Evolutionary conservation across 2,888 invertebrate genomes (phyloP).

Genomic region (Limnephilus marmoratus): DNA sequence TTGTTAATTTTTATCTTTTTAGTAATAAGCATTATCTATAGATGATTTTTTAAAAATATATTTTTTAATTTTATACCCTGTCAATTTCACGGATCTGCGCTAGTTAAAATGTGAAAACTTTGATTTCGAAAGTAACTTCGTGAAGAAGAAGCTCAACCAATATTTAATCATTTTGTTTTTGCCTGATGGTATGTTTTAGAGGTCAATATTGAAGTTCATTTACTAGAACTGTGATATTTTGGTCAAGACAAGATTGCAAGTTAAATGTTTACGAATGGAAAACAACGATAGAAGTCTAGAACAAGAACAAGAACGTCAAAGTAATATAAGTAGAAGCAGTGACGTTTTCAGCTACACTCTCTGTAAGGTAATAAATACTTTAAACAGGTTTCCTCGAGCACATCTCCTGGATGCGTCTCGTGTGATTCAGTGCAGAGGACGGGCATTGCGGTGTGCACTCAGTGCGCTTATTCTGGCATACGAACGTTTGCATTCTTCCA

Average conservation of each 20-base stretch:
- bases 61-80: too few species aligned
- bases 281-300: not conserved
- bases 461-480: slow-evolving; percentile 50
- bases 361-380: slow-evolving; percentile 57
- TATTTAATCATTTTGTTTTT: not conserved
- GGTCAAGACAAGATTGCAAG: not conserved
- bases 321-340: slow-evolving; percentile 41
- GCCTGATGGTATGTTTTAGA: not conserved
- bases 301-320: slow-evolving; percentile 10
- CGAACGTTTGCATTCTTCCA: slow-evolving; percentile 56
- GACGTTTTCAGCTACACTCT: slow-evolving; percentile 46
- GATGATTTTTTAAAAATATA: too few species aligned
- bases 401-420: slow-evolving; percentile 63
- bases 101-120: too few species aligned
- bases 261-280: not conserved
- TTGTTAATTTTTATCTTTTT: too few species aligned
- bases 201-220: not conserved
- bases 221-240: not conserved
- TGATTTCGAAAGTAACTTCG: too few species aligned
- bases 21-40: too few species aligned
- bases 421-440: slow-evolving; percentile 61
- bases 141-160: too few species aligned
- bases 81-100: too few species aligned
- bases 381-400: slow-evolving; percentile 60
- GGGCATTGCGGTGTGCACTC: slow-evolving; percentile 46